Evolutionary conservation across 1,140 invertebrate species (phyloP).

Genomic region (Drosophila seguyi): DNA sequence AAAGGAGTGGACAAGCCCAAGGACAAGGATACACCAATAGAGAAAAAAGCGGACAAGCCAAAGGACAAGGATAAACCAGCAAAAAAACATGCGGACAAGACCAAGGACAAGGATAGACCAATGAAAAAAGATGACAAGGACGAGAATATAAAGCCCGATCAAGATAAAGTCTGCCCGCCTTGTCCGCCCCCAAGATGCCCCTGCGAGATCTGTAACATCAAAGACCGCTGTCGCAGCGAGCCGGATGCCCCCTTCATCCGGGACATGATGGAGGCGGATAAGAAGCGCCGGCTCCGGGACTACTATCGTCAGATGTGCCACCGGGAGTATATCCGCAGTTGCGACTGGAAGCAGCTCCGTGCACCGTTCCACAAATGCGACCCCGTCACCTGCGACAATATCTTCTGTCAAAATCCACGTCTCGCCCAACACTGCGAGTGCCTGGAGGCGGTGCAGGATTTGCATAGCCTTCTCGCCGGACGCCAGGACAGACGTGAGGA

Average conservation of each 20-base stretch:
- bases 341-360: neutral
- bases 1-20: too few species aligned
- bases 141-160: neutral
- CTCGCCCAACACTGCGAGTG: slow-evolving; percentile 35
- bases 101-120: neutral
- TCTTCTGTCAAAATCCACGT: slow-evolving; percentile 15
- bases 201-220: slow-evolving; percentile 37
- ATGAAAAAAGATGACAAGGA: neutral
- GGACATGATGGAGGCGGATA: slow-evolving; percentile 34
- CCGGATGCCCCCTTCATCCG: slow-evolving; percentile 34
- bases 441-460: slow-evolving; percentile 38
- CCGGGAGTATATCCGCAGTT: slow-evolving; percentile 6
- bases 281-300: slow-evolving; percentile 15
- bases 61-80: neutral
- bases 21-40: neutral
- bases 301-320: slow-evolving; percentile 28
- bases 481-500: neutral
- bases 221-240: slow-evolving; percentile 1
- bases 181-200: slow-evolving; percentile 15
- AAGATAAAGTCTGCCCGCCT: neutral
- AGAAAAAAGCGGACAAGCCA: neutral
- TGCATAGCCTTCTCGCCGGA: slow-evolving; percentile 19
- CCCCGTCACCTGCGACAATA: slow-evolving; percentile 13
- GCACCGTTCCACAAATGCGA: slow-evolving; percentile 31
- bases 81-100: neutral